Percentiles rank a stretch among this genome's conserved stretches.
phyloP scores from a whole-genome alignment of 2,113 vertebrate genomes.

The Etheostoma cragini region DNA sequence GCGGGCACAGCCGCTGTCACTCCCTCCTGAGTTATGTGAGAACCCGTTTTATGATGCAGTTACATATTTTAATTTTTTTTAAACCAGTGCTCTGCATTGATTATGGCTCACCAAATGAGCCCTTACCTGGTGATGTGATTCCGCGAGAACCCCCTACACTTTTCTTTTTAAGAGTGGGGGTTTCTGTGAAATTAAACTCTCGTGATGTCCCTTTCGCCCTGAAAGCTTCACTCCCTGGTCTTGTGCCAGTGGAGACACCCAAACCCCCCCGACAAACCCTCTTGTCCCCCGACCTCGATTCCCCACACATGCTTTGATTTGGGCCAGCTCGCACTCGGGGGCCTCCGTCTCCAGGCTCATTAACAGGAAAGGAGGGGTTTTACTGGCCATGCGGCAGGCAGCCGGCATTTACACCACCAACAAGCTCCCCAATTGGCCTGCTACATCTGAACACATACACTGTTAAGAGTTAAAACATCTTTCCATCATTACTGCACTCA shows the following conservation, averaged over 20 bases:
- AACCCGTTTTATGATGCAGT: conserved; percentile 72
- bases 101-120: conserved; percentile 31
- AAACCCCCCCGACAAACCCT: conserved; percentile 55
- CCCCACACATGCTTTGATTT: conserved; percentile 75
- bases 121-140: conserved; percentile 50
- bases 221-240: conserved; percentile 50
- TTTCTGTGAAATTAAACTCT: conserved; percentile 45
- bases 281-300: conserved; percentile 48
- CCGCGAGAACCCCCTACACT: conserved; percentile 19
- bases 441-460: conserved; percentile 41
- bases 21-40: conserved; percentile 74
- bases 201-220: conserved; percentile 42
- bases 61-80: conserved; percentile 52
- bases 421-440: conserved; percentile 41
- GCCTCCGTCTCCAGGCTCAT: conserved; percentile 71
- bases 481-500: conserved; percentile 51
- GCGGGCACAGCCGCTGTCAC: conserved; percentile 61
- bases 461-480: conserved; percentile 53
- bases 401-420: conserved; percentile 67
- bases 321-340: conserved; percentile 59
- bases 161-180: conserved; percentile 21
- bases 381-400: conserved; percentile 73
- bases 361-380: conserved; percentile 72
- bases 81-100: conserved; percentile 49
- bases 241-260: conserved; percentile 62